Base-by-base conservation (phyloP, 2,797 vertebrate species). In the Muscicapa striata region DNA sequence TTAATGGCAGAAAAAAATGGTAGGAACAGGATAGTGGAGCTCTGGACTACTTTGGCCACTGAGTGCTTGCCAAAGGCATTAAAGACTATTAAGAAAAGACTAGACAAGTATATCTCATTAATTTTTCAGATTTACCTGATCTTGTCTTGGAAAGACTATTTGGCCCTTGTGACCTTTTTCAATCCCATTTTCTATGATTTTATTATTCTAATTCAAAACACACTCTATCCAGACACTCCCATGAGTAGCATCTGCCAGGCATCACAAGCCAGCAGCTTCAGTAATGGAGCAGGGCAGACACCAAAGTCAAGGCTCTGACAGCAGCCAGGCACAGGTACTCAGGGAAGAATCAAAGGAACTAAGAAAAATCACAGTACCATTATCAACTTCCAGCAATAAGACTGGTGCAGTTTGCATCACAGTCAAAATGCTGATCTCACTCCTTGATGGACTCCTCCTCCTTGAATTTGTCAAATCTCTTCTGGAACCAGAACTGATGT, bases 161-260 rank as follows among this genome's bases (percentile, higher is more conserved):
- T 91, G 61, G 40, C 64, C 78, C 27, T 48, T 68, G 54, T 77
- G 79, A 87, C n/a, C 23, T 54, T 64, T 85, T 72, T 66, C n/a
- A 55, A 68, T 58, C 11, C 48, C 7, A 55, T 55, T 90, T 96
- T 43, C 73, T 93, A 62, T 1, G 0, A 75, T 61, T 89, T 91
- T 78, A 78, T 83, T 87, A 68, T 70, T 92, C 58, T 83, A 86
- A 83, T 64, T 91, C 51, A 87, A 91, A 95, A 89, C 2, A 3
- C 20, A 49, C 26, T 78, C 27, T 84, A 67, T 34, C 27, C 36
- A 69, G 43, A 51, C 66, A 70, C 67, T 15, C 30, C 54, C 1
- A 0, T 73, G 48, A 49, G 40, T 34, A 89, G 61, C 54, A 82
- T 61, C 85, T 89, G 52, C 63, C 70, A 76, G 55, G 55, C 32